phyloP scores from a whole-genome alignment of 2,113 vertebrate genomes.

The Apodemus sylvaticus region DNA sequence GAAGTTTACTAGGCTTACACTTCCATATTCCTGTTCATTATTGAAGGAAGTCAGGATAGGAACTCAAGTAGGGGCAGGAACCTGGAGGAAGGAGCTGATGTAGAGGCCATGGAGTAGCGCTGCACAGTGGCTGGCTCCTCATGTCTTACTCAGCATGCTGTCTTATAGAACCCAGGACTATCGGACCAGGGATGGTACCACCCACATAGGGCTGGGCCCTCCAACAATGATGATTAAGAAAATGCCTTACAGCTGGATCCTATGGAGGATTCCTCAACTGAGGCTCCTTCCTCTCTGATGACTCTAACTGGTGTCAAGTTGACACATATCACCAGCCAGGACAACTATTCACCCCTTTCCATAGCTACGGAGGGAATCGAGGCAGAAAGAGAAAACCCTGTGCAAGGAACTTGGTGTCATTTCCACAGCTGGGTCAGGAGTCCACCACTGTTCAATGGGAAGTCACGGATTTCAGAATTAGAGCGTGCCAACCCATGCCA shows the following conservation, averaged over 20 bases:
- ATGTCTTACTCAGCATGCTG: not conserved
- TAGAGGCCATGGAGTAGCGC: too few relatives aligned
- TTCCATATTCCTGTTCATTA: not conserved
- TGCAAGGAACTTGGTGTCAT: fast-evolving
- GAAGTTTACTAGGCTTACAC: not conserved
- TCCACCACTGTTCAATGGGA: not conserved
- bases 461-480: not conserved
- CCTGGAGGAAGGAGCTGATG: not conserved
- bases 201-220: not conserved
- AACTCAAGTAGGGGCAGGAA: not conserved
- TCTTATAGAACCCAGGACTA: not conserved
- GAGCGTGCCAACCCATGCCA: not conserved
- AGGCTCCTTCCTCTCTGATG: too few relatives aligned
- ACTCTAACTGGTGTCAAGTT: not conserved
- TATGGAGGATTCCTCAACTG: too few relatives aligned
- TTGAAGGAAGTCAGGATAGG: not conserved
- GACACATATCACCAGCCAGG: not conserved
- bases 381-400: not conserved
- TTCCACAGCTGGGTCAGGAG: not conserved
- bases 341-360: not conserved
- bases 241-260: too few relatives aligned
- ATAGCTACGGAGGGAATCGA: not conserved
- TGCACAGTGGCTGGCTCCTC: not conserved
- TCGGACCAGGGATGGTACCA: not conserved
- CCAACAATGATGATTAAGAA: too few relatives aligned